phyloP scores from a whole-genome alignment of 2,113 vertebrate species.

The Gobiocypris rarus region DNA sequence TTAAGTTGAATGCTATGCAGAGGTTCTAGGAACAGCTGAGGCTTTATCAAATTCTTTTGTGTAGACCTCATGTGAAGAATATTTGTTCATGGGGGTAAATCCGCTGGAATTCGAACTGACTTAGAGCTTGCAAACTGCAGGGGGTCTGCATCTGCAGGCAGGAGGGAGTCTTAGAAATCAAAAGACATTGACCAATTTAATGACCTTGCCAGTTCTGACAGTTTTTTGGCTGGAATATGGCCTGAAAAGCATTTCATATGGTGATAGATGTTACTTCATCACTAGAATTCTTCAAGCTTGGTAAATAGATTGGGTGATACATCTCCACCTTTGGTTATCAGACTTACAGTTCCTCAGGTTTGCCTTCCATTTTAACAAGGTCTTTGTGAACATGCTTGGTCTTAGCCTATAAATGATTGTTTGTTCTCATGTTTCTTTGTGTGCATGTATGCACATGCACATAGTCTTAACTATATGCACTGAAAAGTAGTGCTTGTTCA shows the following conservation, averaged over 20 bases:
- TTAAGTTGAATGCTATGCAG: neutral
- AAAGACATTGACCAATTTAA: neutral
- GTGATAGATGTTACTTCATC: neutral
- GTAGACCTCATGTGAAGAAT: neutral
- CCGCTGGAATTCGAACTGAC: neutral
- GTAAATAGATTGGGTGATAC: neutral
- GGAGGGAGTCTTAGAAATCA: conserved; percentile 15
- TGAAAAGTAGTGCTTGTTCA: no score
- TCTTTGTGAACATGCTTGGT: neutral
- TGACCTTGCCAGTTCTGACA: conserved; percentile 6
- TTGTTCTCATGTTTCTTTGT: neutral
- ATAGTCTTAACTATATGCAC: no score
- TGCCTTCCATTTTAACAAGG: neutral
- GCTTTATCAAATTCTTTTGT: neutral
- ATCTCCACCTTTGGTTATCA: neutral
- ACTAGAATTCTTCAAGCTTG: neutral
- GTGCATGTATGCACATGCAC: no score
- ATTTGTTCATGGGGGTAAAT: conserved; percentile 2
- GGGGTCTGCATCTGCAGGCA: neutral
- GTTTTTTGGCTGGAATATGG: neutral
- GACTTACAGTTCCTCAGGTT: neutral
- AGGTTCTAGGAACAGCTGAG: neutral
- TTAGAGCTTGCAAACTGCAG: neutral
- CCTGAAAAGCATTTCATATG: neutral
- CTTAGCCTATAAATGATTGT: neutral